These are phyloP conservation scores for Lordiphosa mommai DNA, from an alignment of 1,140 invertebrate genomes.

Conservation along the genomic window DNA sequence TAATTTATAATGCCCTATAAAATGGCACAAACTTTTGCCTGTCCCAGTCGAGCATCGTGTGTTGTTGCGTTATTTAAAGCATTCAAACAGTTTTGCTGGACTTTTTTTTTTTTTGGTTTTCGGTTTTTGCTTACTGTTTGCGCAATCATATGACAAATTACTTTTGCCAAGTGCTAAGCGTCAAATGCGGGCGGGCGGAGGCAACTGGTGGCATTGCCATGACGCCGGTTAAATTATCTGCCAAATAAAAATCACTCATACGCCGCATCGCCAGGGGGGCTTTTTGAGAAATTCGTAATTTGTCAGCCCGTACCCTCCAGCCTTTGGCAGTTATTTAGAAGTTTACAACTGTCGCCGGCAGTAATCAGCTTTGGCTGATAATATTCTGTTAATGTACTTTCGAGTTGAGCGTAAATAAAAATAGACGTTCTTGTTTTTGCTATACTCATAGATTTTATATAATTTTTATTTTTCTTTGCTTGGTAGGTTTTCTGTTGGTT, in stretches of 20 bases:
- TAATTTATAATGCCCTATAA: constrained; percentile 35
- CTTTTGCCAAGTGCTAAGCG: constrained; percentile 21
- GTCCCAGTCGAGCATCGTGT: neutral
- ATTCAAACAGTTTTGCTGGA: constrained; percentile 20
- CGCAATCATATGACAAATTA: constrained; percentile 60
- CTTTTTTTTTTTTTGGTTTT: constrained; percentile 2
- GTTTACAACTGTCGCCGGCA: constrained; percentile 65
- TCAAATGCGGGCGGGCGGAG: constrained; percentile 2
- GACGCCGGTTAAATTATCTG: constrained; percentile 69
- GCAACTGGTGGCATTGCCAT: constrained; percentile 46
- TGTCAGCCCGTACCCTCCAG: constrained; percentile 37
- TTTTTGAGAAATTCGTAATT: constrained; percentile 48
- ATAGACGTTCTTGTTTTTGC: constrained; percentile 17
- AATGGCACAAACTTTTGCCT: constrained; percentile 31
- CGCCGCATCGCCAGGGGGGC: constrained; percentile 43
- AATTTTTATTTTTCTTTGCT: constrained; percentile 30
- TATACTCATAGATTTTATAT: constrained; percentile 51
- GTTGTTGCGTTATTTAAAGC: constrained; percentile 39
- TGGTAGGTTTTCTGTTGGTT: constrained; percentile 28
- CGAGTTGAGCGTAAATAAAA: constrained; percentile 4
- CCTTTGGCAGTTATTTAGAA: constrained; percentile 60
- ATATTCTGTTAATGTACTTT: constrained; percentile 63
- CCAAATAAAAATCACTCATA: constrained; percentile 75
- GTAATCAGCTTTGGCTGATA: constrained; percentile 71
- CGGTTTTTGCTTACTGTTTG: constrained; percentile 20